These are phyloP conservation scores for Halcyon malimbica DNA, from an alignment of 2,113 vertebrate species.

Conservation along the genomic window DNA sequence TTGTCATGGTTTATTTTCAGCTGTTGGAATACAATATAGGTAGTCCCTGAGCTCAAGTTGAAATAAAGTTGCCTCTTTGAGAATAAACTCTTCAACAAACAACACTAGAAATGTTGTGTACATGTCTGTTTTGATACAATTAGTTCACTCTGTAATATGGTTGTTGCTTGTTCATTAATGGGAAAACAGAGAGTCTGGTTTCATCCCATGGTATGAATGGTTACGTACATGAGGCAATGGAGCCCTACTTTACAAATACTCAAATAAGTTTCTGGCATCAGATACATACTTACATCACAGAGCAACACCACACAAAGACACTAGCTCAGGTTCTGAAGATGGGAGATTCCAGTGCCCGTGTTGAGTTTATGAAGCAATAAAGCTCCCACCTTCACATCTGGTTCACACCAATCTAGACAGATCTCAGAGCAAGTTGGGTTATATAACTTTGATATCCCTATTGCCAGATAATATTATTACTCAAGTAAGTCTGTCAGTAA, in stretches of 20 bases:
- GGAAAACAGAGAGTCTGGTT: neutral
- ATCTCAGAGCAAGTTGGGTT: neutral
- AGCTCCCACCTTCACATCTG: neutral
- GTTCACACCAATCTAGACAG: neutral
- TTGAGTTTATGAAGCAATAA: neutral
- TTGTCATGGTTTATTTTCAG: neutral
- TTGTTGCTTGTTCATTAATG: neutral
- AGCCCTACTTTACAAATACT: neutral
- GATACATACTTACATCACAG: neutral
- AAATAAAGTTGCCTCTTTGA: slow-evolving; percentile 26
- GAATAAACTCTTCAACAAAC: slow-evolving; percentile 64
- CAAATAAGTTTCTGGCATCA: neutral
- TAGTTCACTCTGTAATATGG: neutral
- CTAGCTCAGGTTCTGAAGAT: neutral
- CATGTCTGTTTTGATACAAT: slow-evolving; percentile 18
- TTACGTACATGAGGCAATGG: neutral
- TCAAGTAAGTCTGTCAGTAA: neutral
- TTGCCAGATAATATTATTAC: neutral
- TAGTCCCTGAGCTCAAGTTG: neutral
- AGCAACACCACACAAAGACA: neutral
- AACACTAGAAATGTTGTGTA: neutral
- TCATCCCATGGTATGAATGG: neutral
- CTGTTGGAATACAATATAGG: neutral
- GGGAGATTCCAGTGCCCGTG: neutral
- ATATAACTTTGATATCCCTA: neutral